These are phyloP conservation scores for Sebastes hubbsi DNA, from an alignment of 2,797 vertebrate species.

Conservation along the genomic window DNA sequence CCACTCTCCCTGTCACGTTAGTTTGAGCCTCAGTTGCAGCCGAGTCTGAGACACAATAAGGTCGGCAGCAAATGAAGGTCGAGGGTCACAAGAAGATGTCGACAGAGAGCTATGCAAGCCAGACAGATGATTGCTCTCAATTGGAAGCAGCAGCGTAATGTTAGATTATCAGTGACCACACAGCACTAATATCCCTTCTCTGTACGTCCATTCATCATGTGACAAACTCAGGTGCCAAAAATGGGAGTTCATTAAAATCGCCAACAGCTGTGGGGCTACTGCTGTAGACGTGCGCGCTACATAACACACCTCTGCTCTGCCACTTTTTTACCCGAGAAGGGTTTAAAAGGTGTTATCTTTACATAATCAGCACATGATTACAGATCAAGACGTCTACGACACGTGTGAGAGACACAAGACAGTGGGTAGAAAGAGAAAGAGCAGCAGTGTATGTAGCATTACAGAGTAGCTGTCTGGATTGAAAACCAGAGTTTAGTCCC, in stretches of 20 bases:
- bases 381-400: slow-evolving; percentile 13
- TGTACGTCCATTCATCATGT: slow-evolving; percentile 27
- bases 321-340: not conserved
- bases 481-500: slow-evolving; percentile 53
- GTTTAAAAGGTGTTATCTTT: slow-evolving; percentile 23
- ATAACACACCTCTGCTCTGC: not conserved
- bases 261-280: slow-evolving; percentile 1
- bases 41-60: not conserved
- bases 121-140: not conserved
- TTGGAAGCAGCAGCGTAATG: not conserved
- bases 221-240: slow-evolving; percentile 27
- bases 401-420: not conserved
- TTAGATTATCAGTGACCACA: slow-evolving; percentile 14
- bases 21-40: slow-evolving; percentile 1
- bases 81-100: slow-evolving; percentile 4
- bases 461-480: slow-evolving; percentile 34
- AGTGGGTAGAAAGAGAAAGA: not conserved
- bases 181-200: not conserved
- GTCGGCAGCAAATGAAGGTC: slow-evolving; percentile 14
- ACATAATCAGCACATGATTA: slow-evolving; percentile 35
- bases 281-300: not conserved
- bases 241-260: slow-evolving; percentile 41
- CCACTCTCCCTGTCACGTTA: not conserved
- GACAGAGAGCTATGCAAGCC: not conserved
- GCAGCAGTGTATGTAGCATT: not conserved